Evolutionary conservation across 2,113 vertebrate genomes (phyloP), one percentile per base, ranked within the genome.

Genomic region (Mus pahari): DNA sequence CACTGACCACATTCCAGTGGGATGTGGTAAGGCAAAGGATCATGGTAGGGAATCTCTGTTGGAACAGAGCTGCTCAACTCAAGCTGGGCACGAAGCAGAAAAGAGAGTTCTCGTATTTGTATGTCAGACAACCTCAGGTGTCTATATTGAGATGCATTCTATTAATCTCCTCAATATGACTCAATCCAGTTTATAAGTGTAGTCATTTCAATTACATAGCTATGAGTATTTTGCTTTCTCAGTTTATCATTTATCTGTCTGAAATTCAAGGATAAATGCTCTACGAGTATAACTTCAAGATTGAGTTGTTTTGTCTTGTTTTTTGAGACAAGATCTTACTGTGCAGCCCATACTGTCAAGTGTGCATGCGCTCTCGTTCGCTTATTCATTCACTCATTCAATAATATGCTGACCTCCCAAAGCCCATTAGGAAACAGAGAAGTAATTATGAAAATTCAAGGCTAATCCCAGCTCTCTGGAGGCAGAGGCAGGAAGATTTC

Each of bases 241-340:
- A 64, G 16, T 9, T 84, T 58, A n/a, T 28, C 7, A 64, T 64
- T 42, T 17, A 64, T 84, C 8, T 9, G 14, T 64, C 3, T 84
- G 81, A 64, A 84, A 31, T 62, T 39, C 20, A 58, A 82, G 53
- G 9, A 60, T 13, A 82, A 82, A 26, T 60, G 14, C 11, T 39
- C 1, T 6, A 39, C 24, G 36, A 39, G 11, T 39, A 58, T 20
- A 24, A 17, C 50, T 26, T 24, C n/a, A 62, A 42, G 22, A 86
- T 14, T 86, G 9, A 3, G 0, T 50, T 33, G 5, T 42, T 14
- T 5, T 12, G 1, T 11, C 39, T 64, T 19, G 20, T 1, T 64
- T 64, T 66, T 66, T 7, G 7, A 42, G 36, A 83, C 22, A 62
- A 4, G 22, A 42, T 28, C 7, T 60, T 60, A 24, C 5, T 14